Percentiles rank a stretch among this genome's conserved stretches.
phyloP scores from a whole-genome alignment of 2,888 invertebrate genomes.

The Athalia circularis region DNA sequence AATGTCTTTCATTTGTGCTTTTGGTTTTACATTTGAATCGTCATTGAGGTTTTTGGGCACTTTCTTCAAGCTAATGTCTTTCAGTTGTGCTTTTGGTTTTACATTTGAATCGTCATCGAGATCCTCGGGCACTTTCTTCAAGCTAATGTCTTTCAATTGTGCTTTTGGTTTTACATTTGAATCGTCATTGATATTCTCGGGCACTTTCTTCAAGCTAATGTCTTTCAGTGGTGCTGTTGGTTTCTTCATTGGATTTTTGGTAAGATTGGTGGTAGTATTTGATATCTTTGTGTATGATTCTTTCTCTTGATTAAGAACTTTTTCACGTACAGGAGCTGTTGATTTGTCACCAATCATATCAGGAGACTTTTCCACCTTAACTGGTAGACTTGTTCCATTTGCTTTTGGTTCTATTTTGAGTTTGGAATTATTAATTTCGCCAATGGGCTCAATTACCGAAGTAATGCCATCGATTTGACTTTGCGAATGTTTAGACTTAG shows the following conservation, averaged over 20 bases:
- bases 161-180: too few species aligned
- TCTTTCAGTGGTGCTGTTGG: too few species aligned
- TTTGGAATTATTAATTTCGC: neutral
- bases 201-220: too few species aligned
- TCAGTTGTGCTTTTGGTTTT: too few species aligned
- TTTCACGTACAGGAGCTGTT: conserved; percentile 76
- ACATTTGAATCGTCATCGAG: conserved; percentile 10
- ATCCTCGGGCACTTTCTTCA: neutral
- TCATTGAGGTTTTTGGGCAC: too few species aligned
- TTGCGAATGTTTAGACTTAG: conserved; percentile 1
- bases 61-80: too few species aligned
- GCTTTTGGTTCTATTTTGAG: neutral
- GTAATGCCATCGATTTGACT: neutral
- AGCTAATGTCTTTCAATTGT: conserved; percentile 17
- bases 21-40: too few species aligned
- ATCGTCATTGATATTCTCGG: too few species aligned
- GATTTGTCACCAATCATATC: conserved; percentile 73
- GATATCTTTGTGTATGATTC: conserved; percentile 74
- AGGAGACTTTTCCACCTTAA: neutral
- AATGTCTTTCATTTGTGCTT: conserved; percentile 16
- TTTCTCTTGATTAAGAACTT: conserved; percentile 75
- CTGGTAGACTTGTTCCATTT: neutral
- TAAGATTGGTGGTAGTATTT: conserved; percentile 56
- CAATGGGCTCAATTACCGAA: neutral
- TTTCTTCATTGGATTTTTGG: conserved; percentile 44